phyloP scores from a whole-genome alignment of 37 sponge, comb jelly and placozoan genomes.

The Beroe ovata region DNA sequence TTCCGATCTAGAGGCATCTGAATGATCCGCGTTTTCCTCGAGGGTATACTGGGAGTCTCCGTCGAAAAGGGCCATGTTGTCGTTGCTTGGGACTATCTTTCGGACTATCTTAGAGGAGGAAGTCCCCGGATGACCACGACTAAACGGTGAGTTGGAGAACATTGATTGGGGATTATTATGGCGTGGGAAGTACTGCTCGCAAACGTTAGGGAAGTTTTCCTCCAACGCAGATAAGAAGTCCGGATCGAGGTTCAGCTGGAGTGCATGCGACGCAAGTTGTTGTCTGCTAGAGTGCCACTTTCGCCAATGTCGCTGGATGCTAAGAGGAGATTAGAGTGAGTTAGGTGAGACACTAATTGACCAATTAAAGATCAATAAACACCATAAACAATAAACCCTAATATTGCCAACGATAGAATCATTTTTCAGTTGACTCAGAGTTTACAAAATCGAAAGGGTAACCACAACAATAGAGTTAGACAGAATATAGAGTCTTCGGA shows the following conservation, averaged over 20 bases:
- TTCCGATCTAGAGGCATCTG: background rate
- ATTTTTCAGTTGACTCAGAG: no score
- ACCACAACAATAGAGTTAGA: no score
- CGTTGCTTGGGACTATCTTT: conserved; percentile 25
- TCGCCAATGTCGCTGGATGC: conserved; percentile 50
- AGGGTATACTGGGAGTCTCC: conserved; percentile 18
- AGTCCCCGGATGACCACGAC: background rate
- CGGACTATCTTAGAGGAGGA: conserved; percentile 21
- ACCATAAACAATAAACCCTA: no score
- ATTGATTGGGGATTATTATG: no score
- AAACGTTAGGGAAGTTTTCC: conserved; percentile 31
- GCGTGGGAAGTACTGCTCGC: conserved; percentile 33
- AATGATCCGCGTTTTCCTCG: background rate
- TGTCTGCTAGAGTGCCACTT: background rate
- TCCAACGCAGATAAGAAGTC: background rate
- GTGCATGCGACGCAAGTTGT: background rate
- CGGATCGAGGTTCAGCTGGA: conserved; percentile 3
- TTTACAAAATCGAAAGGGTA: no score
- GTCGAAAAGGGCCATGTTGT: conserved; percentile 54
- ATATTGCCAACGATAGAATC: no score
- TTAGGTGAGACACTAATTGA: no score
- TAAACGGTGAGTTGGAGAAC: background rate
- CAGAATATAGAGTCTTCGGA: no score
- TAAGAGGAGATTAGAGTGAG: background rate
- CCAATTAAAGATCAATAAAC: no score